These are phyloP conservation scores for Numida meleagris DNA, from an alignment of 2,113 vertebrate species.

Conservation along the genomic window DNA sequence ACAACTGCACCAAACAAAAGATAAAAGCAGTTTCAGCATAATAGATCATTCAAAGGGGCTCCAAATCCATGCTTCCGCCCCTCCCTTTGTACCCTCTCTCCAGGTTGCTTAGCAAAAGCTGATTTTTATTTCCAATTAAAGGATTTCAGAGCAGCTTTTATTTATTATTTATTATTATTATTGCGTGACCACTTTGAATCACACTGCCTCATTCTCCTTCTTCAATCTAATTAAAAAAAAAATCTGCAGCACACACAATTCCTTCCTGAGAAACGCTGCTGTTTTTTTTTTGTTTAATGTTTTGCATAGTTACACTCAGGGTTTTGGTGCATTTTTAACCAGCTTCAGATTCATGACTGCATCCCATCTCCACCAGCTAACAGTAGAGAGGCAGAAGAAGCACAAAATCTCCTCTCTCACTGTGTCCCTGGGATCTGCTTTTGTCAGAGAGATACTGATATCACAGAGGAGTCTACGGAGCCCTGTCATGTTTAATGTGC, in stretches of 20 bases:
- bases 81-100: constrained; percentile 47
- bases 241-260: constrained; percentile 22
- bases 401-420: not conserved
- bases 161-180: constrained; percentile 59
- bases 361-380: not conserved
- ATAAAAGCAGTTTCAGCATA: constrained; percentile 69
- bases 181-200: constrained; percentile 42
- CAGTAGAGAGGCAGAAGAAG: not conserved
- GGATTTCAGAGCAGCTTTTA: constrained; percentile 45
- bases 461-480: not conserved
- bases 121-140: constrained; percentile 70
- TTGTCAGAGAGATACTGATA: not conserved
- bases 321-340: not conserved
- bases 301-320: not conserved
- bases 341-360: not conserved
- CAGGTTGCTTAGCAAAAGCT: constrained; percentile 66
- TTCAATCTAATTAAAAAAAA: constrained; percentile 48
- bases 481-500: constrained; percentile 4
- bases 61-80: constrained; percentile 16
- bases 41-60: constrained; percentile 59
- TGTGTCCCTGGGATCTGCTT: not conserved
- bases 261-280: not conserved
- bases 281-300: not conserved
- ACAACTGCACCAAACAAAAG: constrained; percentile 72
- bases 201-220: not conserved